phyloP scores from a whole-genome alignment of 1,140 invertebrate genomes.

The Batillaria attramentaria region DNA sequence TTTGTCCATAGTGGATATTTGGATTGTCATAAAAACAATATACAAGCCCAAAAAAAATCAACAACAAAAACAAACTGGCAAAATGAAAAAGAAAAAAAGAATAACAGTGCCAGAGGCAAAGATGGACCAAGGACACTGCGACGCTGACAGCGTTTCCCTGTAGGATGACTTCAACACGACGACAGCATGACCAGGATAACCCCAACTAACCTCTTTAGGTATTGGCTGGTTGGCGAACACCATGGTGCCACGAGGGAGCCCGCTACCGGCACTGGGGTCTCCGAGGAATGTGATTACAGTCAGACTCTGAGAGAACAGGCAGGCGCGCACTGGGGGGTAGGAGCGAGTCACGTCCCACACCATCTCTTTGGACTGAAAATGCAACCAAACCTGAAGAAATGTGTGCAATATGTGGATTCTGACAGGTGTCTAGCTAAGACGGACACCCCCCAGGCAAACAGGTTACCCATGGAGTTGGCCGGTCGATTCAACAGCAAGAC shows the following conservation, averaged over 20 bases:
- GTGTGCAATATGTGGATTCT: no score
- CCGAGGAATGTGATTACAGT: slow-evolving; percentile 69
- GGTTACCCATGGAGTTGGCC: no score
- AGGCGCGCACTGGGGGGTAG: slow-evolving; percentile 68
- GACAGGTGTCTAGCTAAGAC: no score
- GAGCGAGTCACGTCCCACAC: slow-evolving; percentile 62
- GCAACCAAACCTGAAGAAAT: no score
- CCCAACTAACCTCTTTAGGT: slow-evolving; percentile 66
- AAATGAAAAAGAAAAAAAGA: neutral
- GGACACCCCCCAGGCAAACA: no score
- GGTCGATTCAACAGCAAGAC: no score
- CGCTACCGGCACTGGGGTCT: slow-evolving; percentile 66
- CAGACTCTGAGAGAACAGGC: slow-evolving; percentile 66
- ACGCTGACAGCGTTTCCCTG: neutral
- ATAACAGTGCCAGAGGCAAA: neutral
- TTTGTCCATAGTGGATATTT: neutral
- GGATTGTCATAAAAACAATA: neutral
- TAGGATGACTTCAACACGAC: neutral
- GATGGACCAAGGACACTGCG: no score
- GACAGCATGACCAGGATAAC: neutral
- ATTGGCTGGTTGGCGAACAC: slow-evolving; percentile 69
- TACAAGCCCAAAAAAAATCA: no score
- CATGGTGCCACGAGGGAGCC: slow-evolving; percentile 67
- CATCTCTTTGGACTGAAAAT: slow-evolving; percentile 68
- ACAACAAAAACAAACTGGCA: no score